Evolutionary conservation across 2,113 vertebrate species (phyloP), one percentile per base, ranked within the genome.

Genomic region (Sterna hirundo): DNA sequence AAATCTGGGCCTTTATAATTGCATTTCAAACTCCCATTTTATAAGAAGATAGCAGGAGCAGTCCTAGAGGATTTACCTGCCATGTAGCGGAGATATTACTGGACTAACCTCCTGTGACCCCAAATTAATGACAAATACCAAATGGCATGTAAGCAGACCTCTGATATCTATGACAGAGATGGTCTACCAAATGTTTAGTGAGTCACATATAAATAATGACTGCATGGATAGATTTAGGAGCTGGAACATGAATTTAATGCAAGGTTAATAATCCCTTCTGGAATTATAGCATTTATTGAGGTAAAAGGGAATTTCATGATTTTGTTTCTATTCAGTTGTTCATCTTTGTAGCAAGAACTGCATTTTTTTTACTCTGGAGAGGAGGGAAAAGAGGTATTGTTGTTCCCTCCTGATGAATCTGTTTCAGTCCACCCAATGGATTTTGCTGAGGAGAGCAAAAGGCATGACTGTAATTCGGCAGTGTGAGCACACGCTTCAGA

Each of bases 191-290:
- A 82, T 75, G 52, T 79, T 85, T 68, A 88, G 83, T 86, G 72
- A 94, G 42, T 75, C 65, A 70, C 69, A 84, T 83, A 66, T 54
- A 91, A 83, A 78, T 78, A 93, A 86, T 71, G 74, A 81, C 65
- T 75, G 17, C 61, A 87, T 10, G 93, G 86, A 91, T 70, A 89
- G 87, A 95, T 89, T 94, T 91, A 93, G 65, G 51, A 93, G 51
- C 77, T 89, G 65, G 55, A 95, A 86, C 29, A 62, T 29, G 22
- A 94, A 75, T 95, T 86, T 91, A 88, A 91, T 70, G 42, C 55
- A 62, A 91, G 49, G 69, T 89, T 93, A 95, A 78, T 75, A 75
- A 89, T 27, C 69, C 90, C 51, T 66, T 93, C 64, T 93, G 81
- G 72, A 95, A 84, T 81, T 77, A 74, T 5, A 84, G 25, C 8